These are phyloP conservation scores for Planococcus citri DNA, from an alignment of 1,140 invertebrate species.

Conservation along the genomic window DNA sequence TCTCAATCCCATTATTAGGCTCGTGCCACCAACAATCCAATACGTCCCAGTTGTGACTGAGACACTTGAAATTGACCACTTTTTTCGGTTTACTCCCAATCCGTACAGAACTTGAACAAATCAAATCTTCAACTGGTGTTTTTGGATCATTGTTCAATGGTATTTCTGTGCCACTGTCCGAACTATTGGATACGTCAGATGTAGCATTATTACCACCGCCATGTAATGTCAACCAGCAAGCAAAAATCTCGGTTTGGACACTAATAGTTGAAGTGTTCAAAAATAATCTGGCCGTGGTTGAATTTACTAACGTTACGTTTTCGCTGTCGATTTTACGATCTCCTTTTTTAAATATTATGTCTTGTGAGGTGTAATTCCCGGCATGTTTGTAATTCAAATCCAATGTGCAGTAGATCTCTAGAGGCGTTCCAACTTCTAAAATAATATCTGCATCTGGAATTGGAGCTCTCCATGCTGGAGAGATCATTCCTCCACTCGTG, in stretches of 20 bases:
- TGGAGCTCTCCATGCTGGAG: slow-evolving; percentile 34
- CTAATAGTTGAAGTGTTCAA: slow-evolving; percentile 36
- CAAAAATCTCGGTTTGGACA: slow-evolving; percentile 34
- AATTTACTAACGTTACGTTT: slow-evolving; percentile 39
- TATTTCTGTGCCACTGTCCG: too few species aligned
- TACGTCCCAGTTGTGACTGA: slow-evolving; percentile 52
- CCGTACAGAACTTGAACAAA: slow-evolving; percentile 40
- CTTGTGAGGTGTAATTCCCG: slow-evolving; percentile 34
- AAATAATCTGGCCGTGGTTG: slow-evolving; percentile 37
- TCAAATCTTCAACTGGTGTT: slow-evolving; percentile 20
- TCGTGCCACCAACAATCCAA: slow-evolving; percentile 50
- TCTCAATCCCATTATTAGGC: slow-evolving; percentile 39
- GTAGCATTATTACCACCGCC: too few species aligned
- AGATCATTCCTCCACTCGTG: background rate
- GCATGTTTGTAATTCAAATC: slow-evolving; percentile 33
- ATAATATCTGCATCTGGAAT: slow-evolving; percentile 39
- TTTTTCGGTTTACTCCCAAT: slow-evolving; percentile 39
- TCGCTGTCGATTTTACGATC: slow-evolving; percentile 36
- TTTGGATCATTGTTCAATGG: too few species aligned
- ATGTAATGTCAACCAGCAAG: slow-evolving; percentile 34
- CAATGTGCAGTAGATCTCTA: slow-evolving; percentile 39
- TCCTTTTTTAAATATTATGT: slow-evolving; percentile 38
- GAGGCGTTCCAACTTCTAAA: slow-evolving; percentile 36
- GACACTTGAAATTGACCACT: slow-evolving; percentile 48
- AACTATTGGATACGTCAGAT: too few species aligned